Conservation (phyloP, 2,113 vertebrate species). For the Psilopsiagon aurifrons region DNA sequence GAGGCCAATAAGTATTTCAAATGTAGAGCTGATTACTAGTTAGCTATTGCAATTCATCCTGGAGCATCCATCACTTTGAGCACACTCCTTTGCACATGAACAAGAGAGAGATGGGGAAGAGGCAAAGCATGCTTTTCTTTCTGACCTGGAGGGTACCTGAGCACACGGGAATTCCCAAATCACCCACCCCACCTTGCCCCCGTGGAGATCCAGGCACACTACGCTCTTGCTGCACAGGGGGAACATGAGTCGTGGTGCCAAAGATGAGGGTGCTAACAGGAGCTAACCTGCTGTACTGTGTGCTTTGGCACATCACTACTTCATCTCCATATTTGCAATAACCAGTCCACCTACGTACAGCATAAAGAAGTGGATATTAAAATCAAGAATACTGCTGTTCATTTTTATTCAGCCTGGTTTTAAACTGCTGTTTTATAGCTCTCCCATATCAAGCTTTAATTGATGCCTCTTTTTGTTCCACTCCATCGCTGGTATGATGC, state of each 20-base stretch:
- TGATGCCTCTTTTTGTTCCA: background rate
- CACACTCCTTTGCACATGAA: background rate
- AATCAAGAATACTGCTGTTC: background rate
- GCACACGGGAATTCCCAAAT: background rate
- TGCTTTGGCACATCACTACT: background rate
- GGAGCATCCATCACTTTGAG: background rate
- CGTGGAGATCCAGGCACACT: background rate
- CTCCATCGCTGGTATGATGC: background rate
- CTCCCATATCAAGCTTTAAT: background rate
- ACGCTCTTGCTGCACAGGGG: background rate
- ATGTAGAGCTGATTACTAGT: background rate
- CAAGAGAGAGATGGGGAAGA: background rate
- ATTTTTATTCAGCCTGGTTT: background rate
- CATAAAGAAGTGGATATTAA: background rate
- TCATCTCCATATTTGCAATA: background rate
- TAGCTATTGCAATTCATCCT: background rate
- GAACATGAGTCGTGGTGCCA: fast-evolving
- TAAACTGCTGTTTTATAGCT: background rate
- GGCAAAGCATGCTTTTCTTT: background rate
- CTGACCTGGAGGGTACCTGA: background rate
- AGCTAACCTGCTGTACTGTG: fast-evolving
- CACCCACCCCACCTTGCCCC: background rate
- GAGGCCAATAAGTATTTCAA: background rate
- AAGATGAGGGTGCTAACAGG: background rate
- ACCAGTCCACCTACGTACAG: background rate